Conservation (phyloP, 1,140 invertebrate species). For the Meloidogyne hapla region DNA sequence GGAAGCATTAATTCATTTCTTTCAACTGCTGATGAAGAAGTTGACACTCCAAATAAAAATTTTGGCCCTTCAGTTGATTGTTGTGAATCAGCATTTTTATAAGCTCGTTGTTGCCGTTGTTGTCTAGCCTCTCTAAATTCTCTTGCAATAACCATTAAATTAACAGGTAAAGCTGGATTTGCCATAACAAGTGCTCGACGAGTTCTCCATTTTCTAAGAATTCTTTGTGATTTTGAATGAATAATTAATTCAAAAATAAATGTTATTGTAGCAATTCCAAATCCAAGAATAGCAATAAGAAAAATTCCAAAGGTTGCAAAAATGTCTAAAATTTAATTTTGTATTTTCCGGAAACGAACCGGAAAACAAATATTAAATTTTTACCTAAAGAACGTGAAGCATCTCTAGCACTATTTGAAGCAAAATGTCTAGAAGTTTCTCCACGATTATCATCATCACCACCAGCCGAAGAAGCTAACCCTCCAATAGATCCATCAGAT, state of each 20-base stretch:
- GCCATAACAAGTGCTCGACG: slow-evolving; percentile 26
- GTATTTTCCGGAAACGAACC: no score
- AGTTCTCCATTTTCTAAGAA: slow-evolving; percentile 29
- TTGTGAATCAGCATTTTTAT: slow-evolving; percentile 14
- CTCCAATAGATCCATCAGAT: background rate
- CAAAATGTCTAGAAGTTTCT: slow-evolving; percentile 14
- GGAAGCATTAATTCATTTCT: background rate
- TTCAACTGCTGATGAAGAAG: background rate
- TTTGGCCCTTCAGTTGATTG: slow-evolving; percentile 11
- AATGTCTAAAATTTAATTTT: slow-evolving; percentile 38
- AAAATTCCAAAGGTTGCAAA: slow-evolving; percentile 46
- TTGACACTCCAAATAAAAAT: background rate
- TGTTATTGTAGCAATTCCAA: slow-evolving; percentile 12
- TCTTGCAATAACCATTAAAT: slow-evolving; percentile 20
- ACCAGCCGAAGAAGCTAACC: no score
- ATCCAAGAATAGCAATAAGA: slow-evolving; percentile 42
- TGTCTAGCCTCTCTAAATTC: background rate
- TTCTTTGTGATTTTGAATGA: slow-evolving; percentile 18
- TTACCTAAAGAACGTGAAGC: slow-evolving; percentile 25
- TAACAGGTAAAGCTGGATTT: slow-evolving; percentile 7
- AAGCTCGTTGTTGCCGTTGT: background rate
- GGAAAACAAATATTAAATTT: background rate
- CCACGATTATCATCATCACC: slow-evolving; percentile 21
- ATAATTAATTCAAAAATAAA: slow-evolving; percentile 37
- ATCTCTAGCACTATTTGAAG: slow-evolving; percentile 13